Evolutionary conservation across 1,140 invertebrate genomes (phyloP).

Genomic region (Solen grandis): DNA sequence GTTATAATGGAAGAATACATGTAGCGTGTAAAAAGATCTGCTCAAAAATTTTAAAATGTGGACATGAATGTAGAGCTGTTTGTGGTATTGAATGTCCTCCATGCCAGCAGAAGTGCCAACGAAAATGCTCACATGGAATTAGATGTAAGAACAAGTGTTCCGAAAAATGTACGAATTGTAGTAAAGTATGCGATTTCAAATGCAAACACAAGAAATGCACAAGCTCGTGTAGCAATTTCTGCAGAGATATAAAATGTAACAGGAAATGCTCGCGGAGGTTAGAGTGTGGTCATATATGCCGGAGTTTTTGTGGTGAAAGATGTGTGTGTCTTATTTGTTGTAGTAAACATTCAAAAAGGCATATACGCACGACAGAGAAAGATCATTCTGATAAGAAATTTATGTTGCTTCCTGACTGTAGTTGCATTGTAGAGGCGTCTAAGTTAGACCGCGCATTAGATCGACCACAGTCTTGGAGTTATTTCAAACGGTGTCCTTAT

Average conservation of each 20-base stretch:
- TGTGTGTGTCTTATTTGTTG: constrained; percentile 63
- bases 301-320: constrained; percentile 85
- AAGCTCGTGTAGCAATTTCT: constrained; percentile 83
- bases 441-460: constrained; percentile 79
- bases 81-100: constrained; percentile 82
- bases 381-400: constrained; percentile 54
- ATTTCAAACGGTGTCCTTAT: neutral
- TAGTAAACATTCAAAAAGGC: constrained; percentile 80
- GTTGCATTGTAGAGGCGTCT: constrained; percentile 49
- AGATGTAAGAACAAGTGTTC: constrained; percentile 82
- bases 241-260: constrained; percentile 83
- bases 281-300: constrained; percentile 85
- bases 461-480: neutral
- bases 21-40: constrained; percentile 66
- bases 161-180: constrained; percentile 83
- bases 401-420: constrained; percentile 50
- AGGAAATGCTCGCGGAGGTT: constrained; percentile 58
- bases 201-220: constrained; percentile 83
- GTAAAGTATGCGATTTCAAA: constrained; percentile 80
- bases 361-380: constrained; percentile 81
- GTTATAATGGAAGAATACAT: constrained; percentile 85
- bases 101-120: constrained; percentile 83
- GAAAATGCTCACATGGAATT: constrained; percentile 81
- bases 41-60: constrained; percentile 70
- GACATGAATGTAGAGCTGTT: constrained; percentile 68